Conservation (phyloP, 2,797 vertebrate species). For the Labroides dimidiatus region DNA sequence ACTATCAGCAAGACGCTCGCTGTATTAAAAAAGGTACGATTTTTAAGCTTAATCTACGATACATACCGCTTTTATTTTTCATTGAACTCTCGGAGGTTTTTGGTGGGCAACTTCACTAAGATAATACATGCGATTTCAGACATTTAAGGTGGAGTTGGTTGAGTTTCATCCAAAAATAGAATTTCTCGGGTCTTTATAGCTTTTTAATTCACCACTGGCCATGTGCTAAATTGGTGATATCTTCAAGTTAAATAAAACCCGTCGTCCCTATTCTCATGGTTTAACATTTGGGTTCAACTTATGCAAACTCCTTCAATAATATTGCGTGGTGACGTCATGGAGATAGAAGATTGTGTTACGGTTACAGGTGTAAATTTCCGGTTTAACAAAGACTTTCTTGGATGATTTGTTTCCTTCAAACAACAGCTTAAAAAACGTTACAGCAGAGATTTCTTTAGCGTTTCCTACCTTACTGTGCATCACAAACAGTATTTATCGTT, state of each 20-base stretch:
- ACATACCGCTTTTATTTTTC: background rate
- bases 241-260: background rate
- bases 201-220: background rate
- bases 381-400: no score
- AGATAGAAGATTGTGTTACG: background rate
- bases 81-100: background rate
- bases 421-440: no score
- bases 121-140: slow-evolving; percentile 19
- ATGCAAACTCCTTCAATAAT: background rate
- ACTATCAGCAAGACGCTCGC: slow-evolving; percentile 12
- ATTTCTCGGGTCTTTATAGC: background rate
- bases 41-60: background rate
- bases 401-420: no score
- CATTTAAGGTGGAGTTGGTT: slow-evolving; percentile 42
- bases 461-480: no score
- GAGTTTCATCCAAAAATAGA: background rate
- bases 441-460: no score
- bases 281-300: background rate
- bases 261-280: slow-evolving; percentile 3
- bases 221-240: background rate
- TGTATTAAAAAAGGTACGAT: slow-evolving; percentile 52
- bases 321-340: background rate
- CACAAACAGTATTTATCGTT: no score
- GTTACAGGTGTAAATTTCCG: slow-evolving; percentile 30
- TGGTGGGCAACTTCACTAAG: slow-evolving; percentile 16